These are phyloP conservation scores for Meandrina meandrites DNA, from an alignment of 92 coral and sea anemone genomes.

Conservation along the genomic window DNA sequence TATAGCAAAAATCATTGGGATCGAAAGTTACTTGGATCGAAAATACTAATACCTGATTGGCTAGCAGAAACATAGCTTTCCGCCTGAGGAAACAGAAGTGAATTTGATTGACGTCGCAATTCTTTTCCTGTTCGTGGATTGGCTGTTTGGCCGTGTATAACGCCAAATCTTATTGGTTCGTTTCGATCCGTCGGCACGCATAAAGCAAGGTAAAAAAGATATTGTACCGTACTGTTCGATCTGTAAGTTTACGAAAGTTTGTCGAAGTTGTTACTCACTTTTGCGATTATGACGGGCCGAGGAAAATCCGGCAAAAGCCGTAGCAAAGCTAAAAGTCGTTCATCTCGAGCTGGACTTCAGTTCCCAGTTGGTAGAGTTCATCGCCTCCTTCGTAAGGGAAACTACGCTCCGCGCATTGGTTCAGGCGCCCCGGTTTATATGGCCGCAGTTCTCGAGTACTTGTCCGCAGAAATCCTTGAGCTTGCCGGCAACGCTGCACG, in stretches of 20 bases:
- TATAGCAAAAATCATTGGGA: slow-evolving; percentile 19
- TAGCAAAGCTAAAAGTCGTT: slow-evolving; percentile 48
- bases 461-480: slow-evolving; percentile 55
- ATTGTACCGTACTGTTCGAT: neutral
- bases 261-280: neutral
- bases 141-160: neutral
- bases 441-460: slow-evolving; percentile 50
- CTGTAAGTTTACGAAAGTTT: slow-evolving; percentile 3
- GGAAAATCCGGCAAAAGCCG: slow-evolving; percentile 48
- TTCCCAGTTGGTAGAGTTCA: slow-evolving; percentile 53
- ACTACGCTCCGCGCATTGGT: slow-evolving; percentile 46
- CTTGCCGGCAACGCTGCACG: slow-evolving; percentile 58
- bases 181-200: slow-evolving; percentile 29
- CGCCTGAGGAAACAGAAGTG: slow-evolving; percentile 27
- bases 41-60: slow-evolving; percentile 19
- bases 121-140: neutral
- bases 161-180: slow-evolving; percentile 17
- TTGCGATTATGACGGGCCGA: slow-evolving; percentile 45
- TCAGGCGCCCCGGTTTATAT: slow-evolving; percentile 51
- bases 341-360: slow-evolving; percentile 55
- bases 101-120: neutral
- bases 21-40: slow-evolving; percentile 31
- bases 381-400: slow-evolving; percentile 48
- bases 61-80: neutral
- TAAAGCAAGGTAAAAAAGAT: slow-evolving; percentile 4